phyloP scores from a whole-genome alignment of 2,113 vertebrate genomes.

The Panthera leo region DNA sequence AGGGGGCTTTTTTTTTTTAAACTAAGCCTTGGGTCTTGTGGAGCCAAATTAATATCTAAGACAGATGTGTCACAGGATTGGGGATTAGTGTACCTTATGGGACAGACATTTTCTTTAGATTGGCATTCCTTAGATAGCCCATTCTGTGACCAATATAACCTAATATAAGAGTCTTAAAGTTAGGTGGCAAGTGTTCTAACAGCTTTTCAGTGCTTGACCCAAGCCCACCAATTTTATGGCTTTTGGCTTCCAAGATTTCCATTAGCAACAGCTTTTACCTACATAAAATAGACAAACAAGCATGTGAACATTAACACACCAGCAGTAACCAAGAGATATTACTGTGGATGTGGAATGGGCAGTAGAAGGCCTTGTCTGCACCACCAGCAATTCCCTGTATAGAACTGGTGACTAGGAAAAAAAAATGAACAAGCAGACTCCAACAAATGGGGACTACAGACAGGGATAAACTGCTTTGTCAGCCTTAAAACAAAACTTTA shows the following conservation, averaged over 20 bases:
- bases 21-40: not conserved
- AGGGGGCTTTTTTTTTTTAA: not conserved
- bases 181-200: not conserved
- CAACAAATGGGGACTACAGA: not conserved
- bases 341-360: not conserved
- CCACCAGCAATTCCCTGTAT: not conserved
- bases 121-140: too few species aligned
- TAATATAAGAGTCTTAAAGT: not conserved
- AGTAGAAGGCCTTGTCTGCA: not conserved
- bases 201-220: not conserved
- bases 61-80: not conserved
- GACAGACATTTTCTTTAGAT: not conserved
- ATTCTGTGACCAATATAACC: not conserved
- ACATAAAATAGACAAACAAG: not conserved
- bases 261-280: not conserved
- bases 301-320: not conserved
- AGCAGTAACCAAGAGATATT: not conserved
- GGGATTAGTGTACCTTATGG: not conserved
- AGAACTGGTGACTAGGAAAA: not conserved
- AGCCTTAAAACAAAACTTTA: not conserved
- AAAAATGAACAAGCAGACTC: not conserved
- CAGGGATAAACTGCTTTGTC: not conserved
- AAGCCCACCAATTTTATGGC: not conserved
- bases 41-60: not conserved
- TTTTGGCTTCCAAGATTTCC: not conserved